Conservation (phyloP, 2,797 vertebrate species). For the Esox lucius region DNA sequence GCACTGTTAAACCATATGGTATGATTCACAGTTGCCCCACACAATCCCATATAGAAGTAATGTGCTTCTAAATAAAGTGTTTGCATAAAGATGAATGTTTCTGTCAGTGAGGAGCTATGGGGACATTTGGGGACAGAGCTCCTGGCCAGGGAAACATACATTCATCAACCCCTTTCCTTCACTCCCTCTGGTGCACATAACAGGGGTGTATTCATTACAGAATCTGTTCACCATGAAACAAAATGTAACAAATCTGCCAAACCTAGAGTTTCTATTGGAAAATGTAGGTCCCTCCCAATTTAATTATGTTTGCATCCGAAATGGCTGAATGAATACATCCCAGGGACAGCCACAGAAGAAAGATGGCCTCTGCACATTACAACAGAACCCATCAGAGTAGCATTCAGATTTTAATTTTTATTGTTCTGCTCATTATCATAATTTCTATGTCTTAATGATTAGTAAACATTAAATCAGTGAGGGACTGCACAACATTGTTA, state of each 20-base stretch:
- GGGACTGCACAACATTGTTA: slow-evolving; percentile 1
- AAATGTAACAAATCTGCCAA: too few species aligned
- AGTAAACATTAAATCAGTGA: slow-evolving; percentile 18
- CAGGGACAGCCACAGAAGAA: slow-evolving; percentile 10
- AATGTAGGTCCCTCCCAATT: too few species aligned
- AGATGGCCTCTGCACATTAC: slow-evolving; percentile 25
- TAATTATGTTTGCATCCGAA: too few species aligned
- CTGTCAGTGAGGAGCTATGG: background rate
- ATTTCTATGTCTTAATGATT: slow-evolving; percentile 25
- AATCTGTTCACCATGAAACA: too few species aligned
- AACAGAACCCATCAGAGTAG: slow-evolving; percentile 20
- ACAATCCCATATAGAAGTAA: background rate
- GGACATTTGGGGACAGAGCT: slow-evolving; percentile 25
- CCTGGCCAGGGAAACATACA: background rate
- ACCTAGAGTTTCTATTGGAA: too few species aligned
- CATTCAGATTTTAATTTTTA: slow-evolving; percentile 15
- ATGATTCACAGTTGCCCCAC: slow-evolving; percentile 18
- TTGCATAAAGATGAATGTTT: slow-evolving; percentile 19
- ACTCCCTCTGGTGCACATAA: background rate
- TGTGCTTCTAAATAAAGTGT: background rate
- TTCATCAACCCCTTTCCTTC: background rate
- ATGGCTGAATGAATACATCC: too few species aligned
- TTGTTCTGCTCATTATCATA: slow-evolving; percentile 17
- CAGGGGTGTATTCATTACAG: background rate
- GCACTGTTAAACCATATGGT: slow-evolving; percentile 27